phyloP scores from a whole-genome alignment of 1,140 invertebrate genomes.

The Sycobia sp. region DNA sequence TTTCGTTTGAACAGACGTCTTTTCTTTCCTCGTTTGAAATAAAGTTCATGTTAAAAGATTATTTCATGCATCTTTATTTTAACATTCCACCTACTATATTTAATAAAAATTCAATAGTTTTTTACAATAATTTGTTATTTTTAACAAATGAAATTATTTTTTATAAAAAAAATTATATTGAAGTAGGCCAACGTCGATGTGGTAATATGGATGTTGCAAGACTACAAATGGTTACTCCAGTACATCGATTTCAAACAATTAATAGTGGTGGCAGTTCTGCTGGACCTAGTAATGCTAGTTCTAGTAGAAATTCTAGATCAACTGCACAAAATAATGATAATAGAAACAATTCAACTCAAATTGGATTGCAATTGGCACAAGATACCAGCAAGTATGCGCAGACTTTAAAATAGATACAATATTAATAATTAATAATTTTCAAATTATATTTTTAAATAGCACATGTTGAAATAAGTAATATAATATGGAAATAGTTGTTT shows the following conservation, averaged over 20 bases:
- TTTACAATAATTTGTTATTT: constrained; percentile 4
- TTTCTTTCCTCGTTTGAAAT: too few species aligned
- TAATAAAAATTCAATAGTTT: constrained; percentile 13
- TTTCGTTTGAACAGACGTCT: too few species aligned
- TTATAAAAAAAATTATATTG: not conserved
- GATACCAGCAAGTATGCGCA: constrained; percentile 52
- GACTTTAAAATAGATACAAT: constrained; percentile 20
- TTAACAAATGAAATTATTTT: not conserved
- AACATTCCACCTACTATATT: too few species aligned
- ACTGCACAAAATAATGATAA: constrained; percentile 42
- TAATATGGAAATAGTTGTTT: too few species aligned
- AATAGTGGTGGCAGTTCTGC: constrained; percentile 58
- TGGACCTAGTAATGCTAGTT: constrained; percentile 43
- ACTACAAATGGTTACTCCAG: constrained; percentile 69
- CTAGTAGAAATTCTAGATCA: constrained; percentile 37
- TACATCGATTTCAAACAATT: constrained; percentile 70
- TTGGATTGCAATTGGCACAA: constrained; percentile 37
- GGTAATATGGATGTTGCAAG: constrained; percentile 14
- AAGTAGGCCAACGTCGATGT: constrained; percentile 38
- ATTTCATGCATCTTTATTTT: too few species aligned
- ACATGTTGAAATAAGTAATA: not conserved
- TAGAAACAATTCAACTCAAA: constrained; percentile 38
- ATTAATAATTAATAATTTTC: not conserved
- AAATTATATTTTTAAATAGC: not conserved
- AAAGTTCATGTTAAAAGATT: too few species aligned